Percentiles rank a stretch among this genome's conserved stretches.
Conservation (phyloP, 2,113 vertebrate genomes). For the Salvelinus alpinus region DNA sequence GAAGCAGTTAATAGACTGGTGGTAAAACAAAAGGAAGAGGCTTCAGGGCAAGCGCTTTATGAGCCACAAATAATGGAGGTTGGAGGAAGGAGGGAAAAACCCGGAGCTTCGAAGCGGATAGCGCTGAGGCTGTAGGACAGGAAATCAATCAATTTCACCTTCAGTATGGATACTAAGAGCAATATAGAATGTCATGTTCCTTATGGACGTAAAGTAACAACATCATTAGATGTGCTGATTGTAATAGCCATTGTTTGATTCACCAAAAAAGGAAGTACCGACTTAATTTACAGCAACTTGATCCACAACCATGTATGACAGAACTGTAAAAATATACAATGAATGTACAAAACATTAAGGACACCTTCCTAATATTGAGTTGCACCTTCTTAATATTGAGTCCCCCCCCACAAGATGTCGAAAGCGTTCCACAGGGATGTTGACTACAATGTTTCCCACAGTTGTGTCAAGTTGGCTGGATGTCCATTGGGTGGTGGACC, state of each 20-base stretch:
- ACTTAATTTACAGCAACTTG: not conserved
- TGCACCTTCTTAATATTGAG: no score
- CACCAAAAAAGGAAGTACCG: not conserved
- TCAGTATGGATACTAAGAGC: constrained; percentile 29
- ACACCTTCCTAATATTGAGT: no score
- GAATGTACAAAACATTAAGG: no score
- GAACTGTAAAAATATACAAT: not conserved
- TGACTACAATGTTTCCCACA: no score
- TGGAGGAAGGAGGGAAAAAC: constrained; percentile 41
- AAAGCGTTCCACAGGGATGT: no score
- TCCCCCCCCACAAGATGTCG: no score
- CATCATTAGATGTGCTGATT: constrained; percentile 1
- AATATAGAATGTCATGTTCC: constrained; percentile 26
- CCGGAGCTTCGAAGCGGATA: constrained; percentile 9
- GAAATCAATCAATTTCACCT: constrained; percentile 39
- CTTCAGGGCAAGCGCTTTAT: constrained; percentile 36
- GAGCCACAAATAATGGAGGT: constrained; percentile 34
- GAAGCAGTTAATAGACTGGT: constrained; percentile 32
- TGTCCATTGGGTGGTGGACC: no score
- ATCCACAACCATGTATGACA: not conserved
- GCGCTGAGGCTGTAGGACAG: constrained; percentile 4
- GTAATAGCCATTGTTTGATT: not conserved
- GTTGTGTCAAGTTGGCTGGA: no score
- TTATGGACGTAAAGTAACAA: constrained; percentile 23
- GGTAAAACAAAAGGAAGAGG: constrained; percentile 34